These are phyloP conservation scores for Synanthedon andrenaeformis DNA, from an alignment of 2,888 invertebrate species.

Conservation along the genomic window DNA sequence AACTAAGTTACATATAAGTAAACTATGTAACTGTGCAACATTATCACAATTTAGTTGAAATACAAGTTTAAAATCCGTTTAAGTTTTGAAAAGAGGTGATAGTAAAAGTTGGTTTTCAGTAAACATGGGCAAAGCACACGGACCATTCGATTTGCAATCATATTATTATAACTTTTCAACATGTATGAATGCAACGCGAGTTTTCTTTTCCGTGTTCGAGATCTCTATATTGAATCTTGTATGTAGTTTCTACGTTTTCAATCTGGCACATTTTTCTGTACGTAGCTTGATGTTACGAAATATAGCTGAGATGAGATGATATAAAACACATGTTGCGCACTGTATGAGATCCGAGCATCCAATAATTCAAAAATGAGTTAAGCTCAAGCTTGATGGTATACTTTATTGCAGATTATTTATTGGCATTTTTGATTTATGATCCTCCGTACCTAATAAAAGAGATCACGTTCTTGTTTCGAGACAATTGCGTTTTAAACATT, in stretches of 20 bases:
- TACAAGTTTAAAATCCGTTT: background rate
- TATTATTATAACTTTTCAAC: constrained; percentile 60
- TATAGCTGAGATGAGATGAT: constrained; percentile 44
- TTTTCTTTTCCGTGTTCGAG: constrained; percentile 41
- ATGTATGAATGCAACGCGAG: constrained; percentile 53
- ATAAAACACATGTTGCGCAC: constrained; percentile 58
- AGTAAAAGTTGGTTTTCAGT: background rate
- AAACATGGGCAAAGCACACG: background rate
- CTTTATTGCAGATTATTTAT: constrained; percentile 43
- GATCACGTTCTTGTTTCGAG: background rate
- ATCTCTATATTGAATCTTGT: constrained; percentile 53
- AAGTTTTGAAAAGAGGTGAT: background rate
- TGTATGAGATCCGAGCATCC: constrained; percentile 37
- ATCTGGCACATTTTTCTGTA: constrained; percentile 28
- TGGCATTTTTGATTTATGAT: constrained; percentile 30
- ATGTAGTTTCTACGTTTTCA: constrained; percentile 51
- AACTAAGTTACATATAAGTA: too few species aligned
- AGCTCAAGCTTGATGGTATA: constrained; percentile 35
- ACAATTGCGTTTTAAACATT: background rate
- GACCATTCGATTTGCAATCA: constrained; percentile 36
- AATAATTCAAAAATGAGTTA: constrained; percentile 58
- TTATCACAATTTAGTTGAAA: background rate
- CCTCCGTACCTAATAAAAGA: constrained; percentile 21
- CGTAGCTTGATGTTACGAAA: constrained; percentile 42
- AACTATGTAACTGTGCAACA: too few species aligned